These are phyloP conservation scores for Trachymyrmex cornetzi DNA, from an alignment of 1,140 invertebrate genomes.

Conservation along the genomic window DNA sequence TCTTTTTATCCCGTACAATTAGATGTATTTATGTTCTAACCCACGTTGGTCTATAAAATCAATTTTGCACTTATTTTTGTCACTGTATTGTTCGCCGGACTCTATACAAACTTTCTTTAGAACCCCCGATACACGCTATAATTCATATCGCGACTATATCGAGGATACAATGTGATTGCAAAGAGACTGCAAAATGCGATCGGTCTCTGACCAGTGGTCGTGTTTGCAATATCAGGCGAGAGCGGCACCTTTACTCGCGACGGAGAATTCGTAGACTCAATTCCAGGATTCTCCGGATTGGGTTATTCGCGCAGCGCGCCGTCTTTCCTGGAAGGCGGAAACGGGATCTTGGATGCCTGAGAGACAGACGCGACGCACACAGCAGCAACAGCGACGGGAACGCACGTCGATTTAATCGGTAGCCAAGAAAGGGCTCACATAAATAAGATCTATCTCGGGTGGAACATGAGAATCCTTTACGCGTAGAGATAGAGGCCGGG, in stretches of 20 bases:
- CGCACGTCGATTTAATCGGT: slow-evolving; percentile 83
- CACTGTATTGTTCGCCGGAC: not conserved
- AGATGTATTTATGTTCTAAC: not conserved
- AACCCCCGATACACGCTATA: not conserved
- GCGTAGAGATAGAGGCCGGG: slow-evolving; percentile 82
- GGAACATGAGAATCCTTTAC: slow-evolving; percentile 86
- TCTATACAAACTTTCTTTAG: not conserved
- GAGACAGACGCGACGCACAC: slow-evolving; percentile 24
- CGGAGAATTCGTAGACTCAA: slow-evolving; percentile 47
- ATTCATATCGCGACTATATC: slow-evolving; percentile 35
- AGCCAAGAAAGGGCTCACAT: slow-evolving; percentile 82
- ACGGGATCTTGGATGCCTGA: slow-evolving; percentile 65
- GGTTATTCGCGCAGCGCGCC: slow-evolving; percentile 36
- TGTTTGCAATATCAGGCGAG: not conserved
- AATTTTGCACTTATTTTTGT: slow-evolving; percentile 7
- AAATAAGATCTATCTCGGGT: slow-evolving; percentile 85
- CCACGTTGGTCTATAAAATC: not conserved
- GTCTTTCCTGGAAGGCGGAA: slow-evolving; percentile 76
- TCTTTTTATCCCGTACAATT: not conserved
- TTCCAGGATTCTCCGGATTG: slow-evolving; percentile 59
- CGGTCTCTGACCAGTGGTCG: not conserved
- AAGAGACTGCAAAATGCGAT: slow-evolving; percentile 22
- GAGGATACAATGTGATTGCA: not conserved
- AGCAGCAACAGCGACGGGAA: slow-evolving; percentile 28
- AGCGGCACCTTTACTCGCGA: slow-evolving; percentile 41